Percentiles rank a stretch among this genome's conserved stretches.
phyloP scores from a whole-genome alignment of 2,797 vertebrate species.

The Euthynnus affinis region DNA sequence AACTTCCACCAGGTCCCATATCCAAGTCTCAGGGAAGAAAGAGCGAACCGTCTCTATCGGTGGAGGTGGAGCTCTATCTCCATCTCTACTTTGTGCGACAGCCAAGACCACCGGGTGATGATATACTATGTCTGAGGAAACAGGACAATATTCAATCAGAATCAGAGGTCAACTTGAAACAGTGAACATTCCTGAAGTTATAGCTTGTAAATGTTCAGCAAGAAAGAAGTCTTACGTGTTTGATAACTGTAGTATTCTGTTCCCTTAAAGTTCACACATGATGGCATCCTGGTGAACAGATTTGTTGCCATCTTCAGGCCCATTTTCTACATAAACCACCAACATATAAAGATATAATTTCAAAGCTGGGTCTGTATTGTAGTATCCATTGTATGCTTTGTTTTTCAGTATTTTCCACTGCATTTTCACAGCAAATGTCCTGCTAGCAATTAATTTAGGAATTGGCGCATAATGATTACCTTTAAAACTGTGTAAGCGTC shows the following conservation, averaged over 20 bases:
- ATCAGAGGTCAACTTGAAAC: background rate
- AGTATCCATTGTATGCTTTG: no score
- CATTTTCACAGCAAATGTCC: no score
- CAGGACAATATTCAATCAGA: background rate
- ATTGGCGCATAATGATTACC: slow-evolving; percentile 30
- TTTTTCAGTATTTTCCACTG: no score
- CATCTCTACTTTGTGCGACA: no score
- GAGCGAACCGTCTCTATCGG: slow-evolving; percentile 64
- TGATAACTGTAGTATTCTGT: slow-evolving; percentile 47
- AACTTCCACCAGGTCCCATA: slow-evolving; percentile 81
- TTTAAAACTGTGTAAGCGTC: slow-evolving; percentile 63
- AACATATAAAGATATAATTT: background rate
- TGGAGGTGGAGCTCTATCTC: no score
- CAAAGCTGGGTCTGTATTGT: no score
- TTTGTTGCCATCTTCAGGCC: slow-evolving; percentile 83
- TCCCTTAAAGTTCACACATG: slow-evolving; percentile 69
- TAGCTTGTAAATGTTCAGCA: no score
- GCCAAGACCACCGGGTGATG: no score
- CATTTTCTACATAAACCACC: slow-evolving; percentile 55
- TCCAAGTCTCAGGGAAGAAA: slow-evolving; percentile 85
- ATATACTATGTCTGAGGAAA: no score
- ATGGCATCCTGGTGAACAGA: slow-evolving; percentile 57
- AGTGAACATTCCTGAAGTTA: no score
- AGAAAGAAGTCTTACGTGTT: no score
- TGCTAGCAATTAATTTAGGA: no score